Conservation (phyloP, 2,888 invertebrate genomes). For the Allophyes oxyacanthae region DNA sequence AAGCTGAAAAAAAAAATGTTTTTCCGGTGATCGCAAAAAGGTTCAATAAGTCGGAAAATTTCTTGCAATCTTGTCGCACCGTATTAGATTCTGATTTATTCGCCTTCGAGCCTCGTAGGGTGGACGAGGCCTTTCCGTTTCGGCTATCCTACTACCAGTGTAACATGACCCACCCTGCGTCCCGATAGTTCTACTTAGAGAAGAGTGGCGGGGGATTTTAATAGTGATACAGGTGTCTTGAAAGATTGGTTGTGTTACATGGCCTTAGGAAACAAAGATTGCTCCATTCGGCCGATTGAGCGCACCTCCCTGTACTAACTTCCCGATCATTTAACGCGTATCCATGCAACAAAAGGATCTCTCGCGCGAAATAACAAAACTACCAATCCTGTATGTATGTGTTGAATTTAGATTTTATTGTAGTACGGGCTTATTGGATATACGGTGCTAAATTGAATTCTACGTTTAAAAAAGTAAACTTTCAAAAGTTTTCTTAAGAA, state of each 20-base stretch:
- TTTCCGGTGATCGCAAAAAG: constrained; percentile 64
- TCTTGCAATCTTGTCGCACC: constrained; percentile 81
- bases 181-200: constrained; percentile 35
- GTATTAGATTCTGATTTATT: constrained; percentile 88
- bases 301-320: constrained; percentile 86
- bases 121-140: constrained; percentile 78
- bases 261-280: constrained; percentile 87
- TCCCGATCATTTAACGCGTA: constrained; percentile 88
- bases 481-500: background rate
- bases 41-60: constrained; percentile 83
- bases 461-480: too few relatives aligned
- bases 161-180: constrained; percentile 65
- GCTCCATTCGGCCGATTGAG: constrained; percentile 85
- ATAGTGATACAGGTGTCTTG: constrained; percentile 70
- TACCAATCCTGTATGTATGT: constrained; percentile 77
- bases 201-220: constrained; percentile 48
- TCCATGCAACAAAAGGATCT: constrained; percentile 86
- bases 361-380: constrained; percentile 88
- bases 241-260: constrained; percentile 73
- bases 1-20: constrained; percentile 29
- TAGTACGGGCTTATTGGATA: constrained; percentile 20
- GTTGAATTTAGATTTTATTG: constrained; percentile 67
- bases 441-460: background rate
- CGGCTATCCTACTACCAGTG: constrained; percentile 65
- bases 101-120: constrained; percentile 75